A percentile compares a stretch with the other conserved stretches of the same genome.
Evolutionary conservation across 1,140 invertebrate genomes (phyloP).

Genomic region (Macrobrachium nipponense): DNA sequence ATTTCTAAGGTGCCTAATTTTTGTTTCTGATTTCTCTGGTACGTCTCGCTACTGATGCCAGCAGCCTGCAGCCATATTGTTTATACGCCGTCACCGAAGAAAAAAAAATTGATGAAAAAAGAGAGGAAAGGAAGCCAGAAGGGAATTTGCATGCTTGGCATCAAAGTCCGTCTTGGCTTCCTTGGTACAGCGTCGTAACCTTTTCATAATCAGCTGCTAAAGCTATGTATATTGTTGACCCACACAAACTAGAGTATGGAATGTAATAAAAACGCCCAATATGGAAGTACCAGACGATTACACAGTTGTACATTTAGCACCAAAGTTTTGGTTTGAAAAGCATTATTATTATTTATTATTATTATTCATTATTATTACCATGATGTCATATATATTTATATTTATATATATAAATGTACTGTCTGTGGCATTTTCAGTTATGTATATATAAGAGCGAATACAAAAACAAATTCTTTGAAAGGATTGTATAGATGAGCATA

Average conservation of each 20-base stretch:
- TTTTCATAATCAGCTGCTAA: too few species aligned
- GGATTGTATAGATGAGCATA: slow-evolving; percentile 51
- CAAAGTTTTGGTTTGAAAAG: slow-evolving; percentile 63
- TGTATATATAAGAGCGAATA: slow-evolving; percentile 57
- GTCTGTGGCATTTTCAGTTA: slow-evolving; percentile 54
- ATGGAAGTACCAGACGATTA: slow-evolving; percentile 61
- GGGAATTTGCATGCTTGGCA: too few species aligned
- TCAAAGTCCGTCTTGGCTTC: neutral
- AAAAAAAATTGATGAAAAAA: too few species aligned
- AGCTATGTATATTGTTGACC: neutral
- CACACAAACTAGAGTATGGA: slow-evolving; percentile 55
- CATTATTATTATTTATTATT: slow-evolving; percentile 16
- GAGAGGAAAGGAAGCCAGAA: too few species aligned
- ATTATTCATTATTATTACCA: slow-evolving; percentile 31
- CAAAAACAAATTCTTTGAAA: slow-evolving; percentile 52
- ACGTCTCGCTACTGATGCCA: slow-evolving; percentile 24
- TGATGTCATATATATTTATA: slow-evolving; percentile 31
- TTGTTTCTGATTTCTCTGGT: slow-evolving; percentile 46
- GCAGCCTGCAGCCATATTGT: neutral
- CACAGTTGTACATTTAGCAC: slow-evolving; percentile 62
- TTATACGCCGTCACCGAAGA: too few species aligned
- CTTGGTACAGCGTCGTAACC: neutral
- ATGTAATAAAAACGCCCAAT: slow-evolving; percentile 60
- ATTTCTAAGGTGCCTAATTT: slow-evolving; percentile 61
- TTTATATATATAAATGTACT: slow-evolving; percentile 36